Percentiles rank a stretch among this genome's conserved stretches.
These are phyloP conservation scores for Solenodon paradoxus DNA, from an alignment of 2,113 vertebrate genomes.

Conservation along the genomic window DNA sequence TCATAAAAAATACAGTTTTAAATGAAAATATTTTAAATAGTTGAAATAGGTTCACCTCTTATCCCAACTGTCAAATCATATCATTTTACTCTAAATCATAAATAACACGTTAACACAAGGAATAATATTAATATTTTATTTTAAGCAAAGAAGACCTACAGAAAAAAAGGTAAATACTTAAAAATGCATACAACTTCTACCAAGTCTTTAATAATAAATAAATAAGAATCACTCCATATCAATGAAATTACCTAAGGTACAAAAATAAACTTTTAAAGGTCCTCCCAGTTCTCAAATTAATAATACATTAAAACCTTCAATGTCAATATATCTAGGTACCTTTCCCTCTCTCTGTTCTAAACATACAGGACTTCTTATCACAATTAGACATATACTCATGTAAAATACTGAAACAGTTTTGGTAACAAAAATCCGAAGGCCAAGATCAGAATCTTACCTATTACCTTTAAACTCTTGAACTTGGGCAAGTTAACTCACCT, in stretches of 20 bases:
- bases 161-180: not conserved
- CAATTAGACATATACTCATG: not conserved
- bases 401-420: constrained; percentile 2
- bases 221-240: not conserved
- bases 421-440: not conserved
- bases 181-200: constrained; percentile 6
- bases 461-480: not conserved
- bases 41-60: not conserved
- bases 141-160: not conserved
- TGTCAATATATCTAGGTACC: not conserved
- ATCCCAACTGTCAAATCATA: not conserved
- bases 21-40: not conserved
- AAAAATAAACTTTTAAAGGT: not conserved
- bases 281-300: not conserved
- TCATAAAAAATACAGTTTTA: constrained; percentile 28
- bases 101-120: not conserved
- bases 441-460: not conserved
- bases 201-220: constrained; percentile 38
- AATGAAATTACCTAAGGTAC: not conserved
- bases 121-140: not conserved
- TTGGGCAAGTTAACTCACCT: not conserved
- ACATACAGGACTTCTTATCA: not conserved
- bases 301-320: constrained; percentile 21
- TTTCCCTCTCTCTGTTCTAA: not conserved
- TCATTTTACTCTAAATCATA: not conserved